Conservation (phyloP, 2,113 vertebrate species). For the Sylvia atricapilla region DNA sequence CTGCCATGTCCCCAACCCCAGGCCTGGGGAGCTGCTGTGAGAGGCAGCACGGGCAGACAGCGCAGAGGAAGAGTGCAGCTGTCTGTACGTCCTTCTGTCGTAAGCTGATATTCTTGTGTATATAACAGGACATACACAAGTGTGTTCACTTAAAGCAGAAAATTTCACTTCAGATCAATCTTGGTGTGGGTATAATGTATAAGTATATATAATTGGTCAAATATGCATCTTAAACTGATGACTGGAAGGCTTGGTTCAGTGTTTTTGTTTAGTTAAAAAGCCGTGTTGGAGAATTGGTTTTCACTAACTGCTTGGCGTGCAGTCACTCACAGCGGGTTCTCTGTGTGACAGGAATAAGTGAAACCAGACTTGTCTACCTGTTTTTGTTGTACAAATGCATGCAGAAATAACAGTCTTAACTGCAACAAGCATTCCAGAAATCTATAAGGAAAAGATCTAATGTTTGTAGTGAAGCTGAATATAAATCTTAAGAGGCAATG, state of each 20-base stretch:
- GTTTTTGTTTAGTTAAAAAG: slow-evolving; percentile 32
- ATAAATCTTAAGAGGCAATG: not conserved
- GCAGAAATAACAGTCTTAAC: not conserved
- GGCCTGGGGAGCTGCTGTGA: accelerated
- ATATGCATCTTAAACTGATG: not conserved
- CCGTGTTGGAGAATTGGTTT: not conserved
- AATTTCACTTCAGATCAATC: not conserved
- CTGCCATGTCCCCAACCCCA: not conserved
- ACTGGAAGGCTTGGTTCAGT: not conserved
- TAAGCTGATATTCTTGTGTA: not conserved
- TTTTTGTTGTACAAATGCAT: not conserved
- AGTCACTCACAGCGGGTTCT: not conserved
- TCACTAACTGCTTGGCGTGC: not conserved
- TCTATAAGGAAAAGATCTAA: not conserved
- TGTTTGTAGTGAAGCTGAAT: not conserved
- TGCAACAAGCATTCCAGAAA: not conserved
- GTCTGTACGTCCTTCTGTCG: accelerated
- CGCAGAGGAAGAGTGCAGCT: accelerated
- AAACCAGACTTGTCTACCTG: slow-evolving; percentile 11
- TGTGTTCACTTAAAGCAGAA: not conserved
- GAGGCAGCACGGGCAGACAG: accelerated
- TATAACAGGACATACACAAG: not conserved
- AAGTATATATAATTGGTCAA: not conserved
- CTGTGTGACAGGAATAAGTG: slow-evolving; percentile 26
- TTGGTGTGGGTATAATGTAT: not conserved